These are phyloP conservation scores for Agelastica alni DNA, from an alignment of 2,888 invertebrate genomes.

Conservation along the genomic window DNA sequence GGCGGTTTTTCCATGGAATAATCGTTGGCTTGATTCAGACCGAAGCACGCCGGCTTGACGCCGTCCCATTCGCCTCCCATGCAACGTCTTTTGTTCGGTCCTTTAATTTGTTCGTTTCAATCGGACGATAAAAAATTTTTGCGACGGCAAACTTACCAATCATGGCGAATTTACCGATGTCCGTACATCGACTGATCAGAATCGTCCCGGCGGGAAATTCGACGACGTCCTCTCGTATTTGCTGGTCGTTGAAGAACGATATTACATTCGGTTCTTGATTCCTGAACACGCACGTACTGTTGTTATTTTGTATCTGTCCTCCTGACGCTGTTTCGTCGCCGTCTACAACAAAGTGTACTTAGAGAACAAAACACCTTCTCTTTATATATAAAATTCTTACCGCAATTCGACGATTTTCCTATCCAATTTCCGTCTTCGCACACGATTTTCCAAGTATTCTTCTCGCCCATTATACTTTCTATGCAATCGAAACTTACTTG, in stretches of 20 bases:
- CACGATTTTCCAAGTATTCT: slow-evolving; percentile 82
- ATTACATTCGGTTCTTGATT: slow-evolving; percentile 81
- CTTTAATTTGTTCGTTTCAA: slow-evolving; percentile 52
- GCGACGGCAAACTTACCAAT: slow-evolving; percentile 50
- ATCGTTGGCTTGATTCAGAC: slow-evolving; percentile 83
- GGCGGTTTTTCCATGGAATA: slow-evolving; percentile 88
- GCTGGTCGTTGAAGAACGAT: slow-evolving; percentile 79
- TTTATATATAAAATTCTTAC: slow-evolving; percentile 56
- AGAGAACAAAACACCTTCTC: background rate
- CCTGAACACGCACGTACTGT: slow-evolving; percentile 75
- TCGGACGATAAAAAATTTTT: background rate
- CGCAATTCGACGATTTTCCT: slow-evolving; percentile 78
- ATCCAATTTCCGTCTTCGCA: slow-evolving; percentile 87
- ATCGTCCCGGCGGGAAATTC: slow-evolving; percentile 75
- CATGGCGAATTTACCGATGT: slow-evolving; percentile 86
- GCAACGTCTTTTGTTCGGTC: slow-evolving; percentile 73
- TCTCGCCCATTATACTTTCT: slow-evolving; percentile 78
- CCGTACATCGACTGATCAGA: slow-evolving; percentile 70
- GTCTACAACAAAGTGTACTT: slow-evolving; percentile 44
- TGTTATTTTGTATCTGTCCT: slow-evolving; percentile 52
- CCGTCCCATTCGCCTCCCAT: slow-evolving; percentile 83
- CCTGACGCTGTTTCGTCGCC: slow-evolving; percentile 49
- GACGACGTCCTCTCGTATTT: slow-evolving; percentile 74
- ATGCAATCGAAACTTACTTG: slow-evolving; percentile 85
- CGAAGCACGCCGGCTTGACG: slow-evolving; percentile 75